phyloP scores from a whole-genome alignment of 2,797 vertebrate species.

The Alfaro cultratus region DNA sequence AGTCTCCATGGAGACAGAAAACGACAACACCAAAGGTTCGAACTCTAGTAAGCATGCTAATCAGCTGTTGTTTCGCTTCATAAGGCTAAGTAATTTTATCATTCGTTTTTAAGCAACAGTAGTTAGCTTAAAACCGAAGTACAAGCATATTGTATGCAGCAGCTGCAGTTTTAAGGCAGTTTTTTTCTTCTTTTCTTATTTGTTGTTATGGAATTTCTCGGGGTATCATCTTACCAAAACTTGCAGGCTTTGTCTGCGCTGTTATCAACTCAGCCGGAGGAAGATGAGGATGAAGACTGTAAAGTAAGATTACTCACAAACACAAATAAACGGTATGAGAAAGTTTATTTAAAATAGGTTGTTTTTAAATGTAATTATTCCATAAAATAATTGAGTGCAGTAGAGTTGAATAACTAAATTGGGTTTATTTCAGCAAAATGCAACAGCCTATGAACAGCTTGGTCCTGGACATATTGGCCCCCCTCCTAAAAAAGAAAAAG shows the following conservation, averaged over 20 bases:
- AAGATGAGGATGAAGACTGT: slow-evolving; percentile 51
- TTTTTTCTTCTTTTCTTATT: background rate
- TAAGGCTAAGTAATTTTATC: background rate
- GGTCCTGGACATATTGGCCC: slow-evolving; percentile 75
- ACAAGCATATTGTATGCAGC: background rate
- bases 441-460: slow-evolving; percentile 31
- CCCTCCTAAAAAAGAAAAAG: slow-evolving; percentile 31
- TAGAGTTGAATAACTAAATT: background rate
- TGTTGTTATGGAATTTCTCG: slow-evolving; percentile 61
- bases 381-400: background rate
- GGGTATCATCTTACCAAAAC: slow-evolving; percentile 47
- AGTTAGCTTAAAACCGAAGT: background rate
- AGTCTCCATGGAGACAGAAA: slow-evolving; percentile 55
- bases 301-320: slow-evolving; percentile 47
- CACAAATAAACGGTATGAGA: background rate
- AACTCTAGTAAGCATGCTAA: background rate
- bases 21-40: slow-evolving; percentile 43
- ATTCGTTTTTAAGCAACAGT: background rate
- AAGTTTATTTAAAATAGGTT: background rate
- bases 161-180: background rate
- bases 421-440: slow-evolving; percentile 46
- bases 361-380: background rate
- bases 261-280: slow-evolving; percentile 50
- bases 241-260: slow-evolving; percentile 72
- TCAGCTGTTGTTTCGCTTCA: background rate